Evolutionary conservation across 2,888 invertebrate genomes (phyloP).

Genomic region (Netelia melanura): DNA sequence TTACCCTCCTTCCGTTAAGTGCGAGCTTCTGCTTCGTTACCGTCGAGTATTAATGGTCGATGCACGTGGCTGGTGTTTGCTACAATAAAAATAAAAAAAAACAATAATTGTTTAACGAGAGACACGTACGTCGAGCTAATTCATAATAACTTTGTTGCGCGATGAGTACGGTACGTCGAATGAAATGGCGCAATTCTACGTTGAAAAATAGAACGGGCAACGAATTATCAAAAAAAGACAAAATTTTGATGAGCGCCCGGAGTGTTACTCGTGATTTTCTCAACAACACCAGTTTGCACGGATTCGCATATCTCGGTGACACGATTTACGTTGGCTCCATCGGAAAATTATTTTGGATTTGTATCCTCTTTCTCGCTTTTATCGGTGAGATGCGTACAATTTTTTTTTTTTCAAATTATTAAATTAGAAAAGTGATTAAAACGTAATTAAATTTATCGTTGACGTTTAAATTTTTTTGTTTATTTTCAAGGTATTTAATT

Average conservation of each 20-base stretch:
- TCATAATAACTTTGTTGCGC: background rate
- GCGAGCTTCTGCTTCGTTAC: background rate
- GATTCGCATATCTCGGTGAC: background rate
- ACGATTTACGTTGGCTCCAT: background rate
- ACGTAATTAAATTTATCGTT: too few species aligned
- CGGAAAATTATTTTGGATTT: background rate
- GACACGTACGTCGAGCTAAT: background rate
- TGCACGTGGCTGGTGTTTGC: background rate
- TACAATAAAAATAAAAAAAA: background rate
- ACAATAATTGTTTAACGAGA: background rate
- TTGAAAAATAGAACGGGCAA: background rate
- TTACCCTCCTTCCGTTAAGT: slow-evolving; percentile 28
- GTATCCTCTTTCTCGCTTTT: background rate
- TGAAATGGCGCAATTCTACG: background rate
- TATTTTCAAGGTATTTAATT: too few species aligned
- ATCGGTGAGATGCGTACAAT: background rate
- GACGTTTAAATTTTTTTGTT: too few species aligned
- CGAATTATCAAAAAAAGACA: background rate
- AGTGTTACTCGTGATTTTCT: background rate
- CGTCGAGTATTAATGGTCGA: background rate
- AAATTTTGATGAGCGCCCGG: background rate
- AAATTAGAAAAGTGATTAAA: slow-evolving; percentile 67
- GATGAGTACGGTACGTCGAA: background rate
- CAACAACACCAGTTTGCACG: slow-evolving; percentile 5
- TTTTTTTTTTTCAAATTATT: slow-evolving; percentile 58